These are phyloP conservation scores for Acleris holmiana DNA, from an alignment of 2,888 invertebrate species.

Conservation along the genomic window DNA sequence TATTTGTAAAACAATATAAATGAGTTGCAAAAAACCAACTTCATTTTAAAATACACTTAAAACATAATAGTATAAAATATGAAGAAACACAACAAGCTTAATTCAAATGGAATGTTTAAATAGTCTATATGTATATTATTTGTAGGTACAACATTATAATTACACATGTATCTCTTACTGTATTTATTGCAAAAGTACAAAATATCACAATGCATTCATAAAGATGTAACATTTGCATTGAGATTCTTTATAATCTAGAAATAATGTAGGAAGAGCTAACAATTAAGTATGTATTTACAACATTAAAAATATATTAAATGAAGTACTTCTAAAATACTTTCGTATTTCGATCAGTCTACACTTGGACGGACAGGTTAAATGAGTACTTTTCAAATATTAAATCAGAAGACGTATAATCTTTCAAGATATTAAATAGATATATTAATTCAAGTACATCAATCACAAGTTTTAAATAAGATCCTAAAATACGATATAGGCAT, in stretches of 20 bases:
- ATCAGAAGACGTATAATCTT: too few relatives aligned
- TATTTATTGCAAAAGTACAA: background rate
- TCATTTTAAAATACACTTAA: background rate
- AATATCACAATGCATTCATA: background rate
- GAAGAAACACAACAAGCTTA: background rate
- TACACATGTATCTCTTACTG: too few relatives aligned
- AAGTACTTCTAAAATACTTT: background rate
- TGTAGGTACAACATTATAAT: background rate
- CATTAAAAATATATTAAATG: background rate
- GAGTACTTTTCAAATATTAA: background rate
- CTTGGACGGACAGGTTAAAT: slow-evolving; percentile 12
- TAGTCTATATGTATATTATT: background rate
- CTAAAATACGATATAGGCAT: too few relatives aligned
- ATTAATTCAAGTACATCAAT: background rate
- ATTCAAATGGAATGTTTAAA: background rate
- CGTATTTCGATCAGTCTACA: slow-evolving; percentile 7
- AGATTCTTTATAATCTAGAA: too few relatives aligned
- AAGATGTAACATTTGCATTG: background rate
- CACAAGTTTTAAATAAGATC: background rate
- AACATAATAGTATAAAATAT: background rate
- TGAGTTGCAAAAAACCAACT: too few relatives aligned
- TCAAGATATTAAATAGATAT: too few relatives aligned
- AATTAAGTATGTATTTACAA: too few relatives aligned
- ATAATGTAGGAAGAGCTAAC: too few relatives aligned
- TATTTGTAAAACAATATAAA: too few relatives aligned